Evolutionary conservation across 2,113 vertebrate species (phyloP).

Genomic region (Nipponia nippon): DNA sequence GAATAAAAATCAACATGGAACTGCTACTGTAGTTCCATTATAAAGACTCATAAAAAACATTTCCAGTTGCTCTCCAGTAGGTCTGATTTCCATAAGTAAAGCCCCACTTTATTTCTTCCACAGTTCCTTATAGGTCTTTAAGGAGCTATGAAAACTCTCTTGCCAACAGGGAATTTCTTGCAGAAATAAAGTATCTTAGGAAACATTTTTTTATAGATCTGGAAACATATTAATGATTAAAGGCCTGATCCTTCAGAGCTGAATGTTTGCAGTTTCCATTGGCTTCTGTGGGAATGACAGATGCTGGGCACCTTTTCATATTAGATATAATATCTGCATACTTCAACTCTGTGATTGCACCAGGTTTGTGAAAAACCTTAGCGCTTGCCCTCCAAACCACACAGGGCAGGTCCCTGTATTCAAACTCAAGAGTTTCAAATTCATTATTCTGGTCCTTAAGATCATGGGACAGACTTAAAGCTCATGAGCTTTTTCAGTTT

Average conservation of each 20-base stretch:
- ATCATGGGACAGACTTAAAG: not conserved
- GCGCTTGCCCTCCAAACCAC: not conserved
- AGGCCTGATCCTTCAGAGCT: conserved; percentile 7
- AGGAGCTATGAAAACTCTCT: conserved; percentile 65
- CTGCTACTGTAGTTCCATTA: conserved; percentile 59
- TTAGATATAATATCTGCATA: not conserved
- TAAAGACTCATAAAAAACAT: conserved; percentile 49
- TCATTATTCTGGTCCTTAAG: not conserved
- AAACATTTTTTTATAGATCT: conserved; percentile 60
- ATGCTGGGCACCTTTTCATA: not conserved
- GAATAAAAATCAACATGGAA: conserved; percentile 47
- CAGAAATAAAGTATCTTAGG: conserved; percentile 58
- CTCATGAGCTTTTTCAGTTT: not conserved
- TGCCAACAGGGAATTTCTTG: conserved; percentile 67
- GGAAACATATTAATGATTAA: conserved; percentile 59
- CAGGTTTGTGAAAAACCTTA: not conserved
- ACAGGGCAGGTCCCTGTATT: not conserved
- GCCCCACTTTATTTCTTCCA: conserved; percentile 63
- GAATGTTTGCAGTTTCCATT: conserved; percentile 17
- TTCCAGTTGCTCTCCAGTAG: conserved; percentile 57
- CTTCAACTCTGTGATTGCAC: not conserved
- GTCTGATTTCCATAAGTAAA: conserved; percentile 57
- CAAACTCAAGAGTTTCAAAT: not conserved
- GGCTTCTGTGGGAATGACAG: not conserved
- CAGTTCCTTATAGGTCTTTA: conserved; percentile 35